phyloP scores from a whole-genome alignment of 2,888 invertebrate species.

The Hybos culiciformis region DNA sequence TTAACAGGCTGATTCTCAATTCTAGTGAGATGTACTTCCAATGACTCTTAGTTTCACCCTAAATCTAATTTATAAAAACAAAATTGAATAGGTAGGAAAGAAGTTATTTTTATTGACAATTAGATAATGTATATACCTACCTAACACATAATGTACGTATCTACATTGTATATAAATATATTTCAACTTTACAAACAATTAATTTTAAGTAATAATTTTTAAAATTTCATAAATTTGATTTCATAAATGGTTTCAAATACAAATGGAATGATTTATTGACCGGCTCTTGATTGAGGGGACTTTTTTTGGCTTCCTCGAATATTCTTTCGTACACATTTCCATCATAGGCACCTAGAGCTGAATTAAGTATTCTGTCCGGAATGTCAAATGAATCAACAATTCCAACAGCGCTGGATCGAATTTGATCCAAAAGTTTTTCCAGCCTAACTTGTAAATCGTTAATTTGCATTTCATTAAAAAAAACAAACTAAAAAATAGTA shows the following conservation, averaged over 20 bases:
- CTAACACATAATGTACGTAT: no score
- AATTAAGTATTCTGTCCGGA: slow-evolving; percentile 64
- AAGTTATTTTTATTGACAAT: no score
- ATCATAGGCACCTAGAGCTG: slow-evolving; percentile 68
- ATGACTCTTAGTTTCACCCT: no score
- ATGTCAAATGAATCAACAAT: slow-evolving; percentile 88
- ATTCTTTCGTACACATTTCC: slow-evolving; percentile 75
- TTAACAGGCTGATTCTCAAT: no score
- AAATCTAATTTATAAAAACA: no score
- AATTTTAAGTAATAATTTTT: no score
- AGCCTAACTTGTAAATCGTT: slow-evolving; percentile 51
- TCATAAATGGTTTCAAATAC: slow-evolving; percentile 53
- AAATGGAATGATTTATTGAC: slow-evolving; percentile 54
- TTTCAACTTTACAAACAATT: no score
- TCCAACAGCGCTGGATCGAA: slow-evolving; percentile 80
- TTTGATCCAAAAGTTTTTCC: slow-evolving; percentile 50
- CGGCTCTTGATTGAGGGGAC: slow-evolving; percentile 68
- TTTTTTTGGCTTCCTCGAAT: slow-evolving; percentile 66
- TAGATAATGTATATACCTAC: no score
- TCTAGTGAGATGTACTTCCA: no score
- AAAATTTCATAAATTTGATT: slow-evolving; percentile 39
- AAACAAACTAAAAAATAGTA: slow-evolving; percentile 23
- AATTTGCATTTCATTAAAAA: slow-evolving; percentile 26
- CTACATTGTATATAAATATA: no score
- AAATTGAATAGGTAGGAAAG: no score